Conservation (phyloP, 2,113 vertebrate genomes). For the Mirza zaza region DNA sequence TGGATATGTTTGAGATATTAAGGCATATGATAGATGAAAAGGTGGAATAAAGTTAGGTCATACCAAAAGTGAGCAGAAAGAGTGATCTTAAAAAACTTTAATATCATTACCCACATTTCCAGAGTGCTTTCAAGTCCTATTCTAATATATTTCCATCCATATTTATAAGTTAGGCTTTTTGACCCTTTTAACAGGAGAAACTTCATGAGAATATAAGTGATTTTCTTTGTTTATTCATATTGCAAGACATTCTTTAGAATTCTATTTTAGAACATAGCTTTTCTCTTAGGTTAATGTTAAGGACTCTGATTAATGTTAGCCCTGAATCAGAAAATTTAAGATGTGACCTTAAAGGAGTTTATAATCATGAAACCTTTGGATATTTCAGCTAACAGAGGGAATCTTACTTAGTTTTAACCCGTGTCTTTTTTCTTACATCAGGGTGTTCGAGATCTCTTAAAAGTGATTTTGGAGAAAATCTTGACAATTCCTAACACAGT, state of each 20-base stretch:
- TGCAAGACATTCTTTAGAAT: neutral
- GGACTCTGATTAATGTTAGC: neutral
- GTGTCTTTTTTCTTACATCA: constrained; percentile 68
- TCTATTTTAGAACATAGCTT: neutral
- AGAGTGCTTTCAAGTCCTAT: neutral
- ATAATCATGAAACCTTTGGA: neutral
- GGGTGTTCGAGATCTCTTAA: constrained; percentile 97
- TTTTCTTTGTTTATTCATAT: neutral
- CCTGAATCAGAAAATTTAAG: neutral
- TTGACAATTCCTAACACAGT: constrained; percentile 95
- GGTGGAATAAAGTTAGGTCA: neutral
- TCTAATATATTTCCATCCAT: neutral
- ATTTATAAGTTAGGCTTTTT: constrained; percentile 5
- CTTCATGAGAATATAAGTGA: neutral
- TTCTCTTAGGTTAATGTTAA: neutral
- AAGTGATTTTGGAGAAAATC: constrained; percentile 96
- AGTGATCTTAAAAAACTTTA: neutral
- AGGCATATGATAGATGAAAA: neutral
- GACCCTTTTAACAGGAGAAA: neutral
- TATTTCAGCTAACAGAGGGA: neutral
- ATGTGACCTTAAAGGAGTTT: neutral
- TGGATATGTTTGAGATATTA: neutral
- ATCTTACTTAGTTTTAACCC: constrained; percentile 18
- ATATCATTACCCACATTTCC: neutral
- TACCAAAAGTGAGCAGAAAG: neutral